phyloP scores from a whole-genome alignment of 2,888 invertebrate species.

The Sarcophaga subvicina region DNA sequence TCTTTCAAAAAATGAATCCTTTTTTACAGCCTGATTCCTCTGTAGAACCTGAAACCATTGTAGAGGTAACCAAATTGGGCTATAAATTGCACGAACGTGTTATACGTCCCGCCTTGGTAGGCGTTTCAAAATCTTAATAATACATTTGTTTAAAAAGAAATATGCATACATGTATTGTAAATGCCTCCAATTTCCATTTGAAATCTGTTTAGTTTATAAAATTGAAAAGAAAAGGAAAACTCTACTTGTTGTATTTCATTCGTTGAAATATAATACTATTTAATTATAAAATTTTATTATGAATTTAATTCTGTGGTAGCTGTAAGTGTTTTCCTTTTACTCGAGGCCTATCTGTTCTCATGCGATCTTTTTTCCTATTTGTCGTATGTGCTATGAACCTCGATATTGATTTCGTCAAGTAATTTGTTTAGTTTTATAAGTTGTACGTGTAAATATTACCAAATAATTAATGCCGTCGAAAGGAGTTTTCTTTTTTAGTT shows the following conservation, averaged over 20 bases:
- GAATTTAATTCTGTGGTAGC: not conserved
- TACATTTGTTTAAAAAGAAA: not conserved
- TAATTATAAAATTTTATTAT: not conserved
- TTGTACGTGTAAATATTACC: conserved; percentile 65
- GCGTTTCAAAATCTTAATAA: conserved; percentile 88
- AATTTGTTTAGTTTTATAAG: conserved; percentile 60
- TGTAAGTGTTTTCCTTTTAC: not conserved
- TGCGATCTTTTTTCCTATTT: conserved; percentile 46
- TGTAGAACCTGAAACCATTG: conserved; percentile 92
- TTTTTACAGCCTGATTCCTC: conserved; percentile 87
- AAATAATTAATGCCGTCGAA: conserved; percentile 29
- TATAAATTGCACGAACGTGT: conserved; percentile 97
- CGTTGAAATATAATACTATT: not conserved
- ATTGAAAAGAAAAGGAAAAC: not conserved
- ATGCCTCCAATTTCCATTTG: conserved; percentile 22
- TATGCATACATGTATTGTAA: not conserved
- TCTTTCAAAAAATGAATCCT: not conserved
- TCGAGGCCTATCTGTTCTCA: conserved; percentile 14
- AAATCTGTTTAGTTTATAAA: conserved; percentile 28
- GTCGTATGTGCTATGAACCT: conserved; percentile 12
- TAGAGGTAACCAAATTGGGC: conserved; percentile 96
- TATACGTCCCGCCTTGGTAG: conserved; percentile 97
- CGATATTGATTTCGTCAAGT: not conserved
- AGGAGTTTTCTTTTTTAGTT: conserved; percentile 34
- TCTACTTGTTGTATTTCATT: not conserved